Percentiles rank a stretch among this genome's conserved stretches.
phyloP scores from a whole-genome alignment of 2,888 invertebrate species.

The Rhorus exstirpatorius region DNA sequence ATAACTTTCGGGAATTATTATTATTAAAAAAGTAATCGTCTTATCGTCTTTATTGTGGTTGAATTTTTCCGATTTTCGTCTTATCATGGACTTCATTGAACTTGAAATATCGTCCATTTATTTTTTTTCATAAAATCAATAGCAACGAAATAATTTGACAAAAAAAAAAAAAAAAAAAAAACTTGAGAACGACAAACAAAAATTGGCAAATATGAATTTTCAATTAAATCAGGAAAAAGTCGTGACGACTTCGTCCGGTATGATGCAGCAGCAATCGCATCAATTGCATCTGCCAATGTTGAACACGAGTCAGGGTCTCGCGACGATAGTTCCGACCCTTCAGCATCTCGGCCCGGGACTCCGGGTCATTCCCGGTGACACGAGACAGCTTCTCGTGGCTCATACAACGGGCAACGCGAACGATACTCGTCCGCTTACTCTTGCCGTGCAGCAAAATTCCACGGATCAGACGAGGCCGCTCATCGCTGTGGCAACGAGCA shows the following conservation, averaged over 20 bases:
- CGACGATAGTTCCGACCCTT: conserved; percentile 84
- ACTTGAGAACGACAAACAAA: not conserved
- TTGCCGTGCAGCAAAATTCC: conserved; percentile 81
- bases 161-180: too few species aligned
- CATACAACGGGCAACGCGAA: conserved; percentile 81
- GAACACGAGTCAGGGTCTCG: conserved; percentile 83
- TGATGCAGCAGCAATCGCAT: conserved; percentile 79
- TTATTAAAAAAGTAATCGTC: too few species aligned
- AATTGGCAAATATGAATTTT: not conserved
- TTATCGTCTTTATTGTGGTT: too few species aligned
- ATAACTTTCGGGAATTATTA: too few species aligned
- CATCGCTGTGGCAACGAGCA: conserved; percentile 83
- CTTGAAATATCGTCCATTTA: too few species aligned
- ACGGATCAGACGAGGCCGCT: conserved; percentile 81
- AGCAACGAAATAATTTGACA: too few species aligned
- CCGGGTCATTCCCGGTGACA: conserved; percentile 83
- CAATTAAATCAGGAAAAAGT: conserved; percentile 79
- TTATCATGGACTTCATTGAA: too few species aligned
- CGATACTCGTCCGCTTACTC: conserved; percentile 81
- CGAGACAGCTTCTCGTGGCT: conserved; percentile 83
- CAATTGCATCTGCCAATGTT: conserved; percentile 84
- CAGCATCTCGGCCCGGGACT: conserved; percentile 83
- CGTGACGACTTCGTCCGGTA: conserved; percentile 77
- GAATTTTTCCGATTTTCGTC: too few species aligned
- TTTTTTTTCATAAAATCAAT: too few species aligned